Conservation (phyloP, 2,113 vertebrate genomes). For the Salvelinus fontinalis region DNA sequence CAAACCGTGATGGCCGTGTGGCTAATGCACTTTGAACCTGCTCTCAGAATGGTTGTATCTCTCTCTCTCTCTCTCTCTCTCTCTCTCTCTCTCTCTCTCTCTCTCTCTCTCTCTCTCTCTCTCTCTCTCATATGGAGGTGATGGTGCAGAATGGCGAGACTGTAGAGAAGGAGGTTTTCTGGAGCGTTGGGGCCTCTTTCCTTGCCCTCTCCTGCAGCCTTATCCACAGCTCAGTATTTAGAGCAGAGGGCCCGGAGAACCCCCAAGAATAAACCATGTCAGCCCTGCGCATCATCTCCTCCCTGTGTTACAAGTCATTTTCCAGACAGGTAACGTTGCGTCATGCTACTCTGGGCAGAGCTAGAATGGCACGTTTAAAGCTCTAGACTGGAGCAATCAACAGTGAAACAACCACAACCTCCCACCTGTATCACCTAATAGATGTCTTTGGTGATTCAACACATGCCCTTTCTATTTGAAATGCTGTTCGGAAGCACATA, state of each 20-base stretch:
- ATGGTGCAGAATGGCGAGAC: background rate
- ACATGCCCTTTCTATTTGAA: background rate
- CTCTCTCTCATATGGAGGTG: background rate
- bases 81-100: too few relatives aligned
- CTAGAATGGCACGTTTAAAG: background rate
- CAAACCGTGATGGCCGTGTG: constrained; percentile 35
- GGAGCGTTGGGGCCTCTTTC: background rate
- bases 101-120: background rate
- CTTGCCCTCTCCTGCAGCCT: background rate
- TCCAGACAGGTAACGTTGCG: constrained; percentile 3
- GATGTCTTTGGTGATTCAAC: background rate
- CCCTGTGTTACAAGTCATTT: constrained; percentile 7
- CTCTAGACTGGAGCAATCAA: background rate
- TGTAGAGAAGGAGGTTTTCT: too few relatives aligned
- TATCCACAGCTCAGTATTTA: background rate
- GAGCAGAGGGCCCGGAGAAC: background rate
- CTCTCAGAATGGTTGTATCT: background rate
- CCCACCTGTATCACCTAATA: constrained; percentile 2
- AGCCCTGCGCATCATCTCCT: background rate
- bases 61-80: background rate
- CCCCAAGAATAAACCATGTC: background rate
- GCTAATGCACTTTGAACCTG: constrained; percentile 64
- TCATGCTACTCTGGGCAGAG: constrained; percentile 2
- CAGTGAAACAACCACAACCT: background rate
- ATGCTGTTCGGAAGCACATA: background rate